Percentiles rank a stretch among this genome's conserved stretches.
Evolutionary conservation across 2,797 vertebrate genomes (phyloP).

Genomic region (Mormyrus proboscirostris): DNA sequence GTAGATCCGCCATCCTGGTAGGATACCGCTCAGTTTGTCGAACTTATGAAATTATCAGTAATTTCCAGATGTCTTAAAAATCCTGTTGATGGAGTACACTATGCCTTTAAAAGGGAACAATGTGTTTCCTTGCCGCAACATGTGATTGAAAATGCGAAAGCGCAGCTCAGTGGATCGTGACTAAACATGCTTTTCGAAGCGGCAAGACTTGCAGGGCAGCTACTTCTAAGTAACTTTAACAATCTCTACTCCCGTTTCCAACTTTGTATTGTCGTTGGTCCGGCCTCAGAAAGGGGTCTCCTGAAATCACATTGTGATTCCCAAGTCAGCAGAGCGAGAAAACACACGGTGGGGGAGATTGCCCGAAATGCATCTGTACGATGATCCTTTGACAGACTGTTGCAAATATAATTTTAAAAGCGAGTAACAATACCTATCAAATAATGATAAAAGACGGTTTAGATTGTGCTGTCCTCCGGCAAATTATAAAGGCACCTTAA

Average conservation of each 20-base stretch:
- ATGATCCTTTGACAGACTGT: neutral
- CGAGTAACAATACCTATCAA: neutral
- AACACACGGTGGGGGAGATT: neutral
- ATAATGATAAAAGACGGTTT: neutral
- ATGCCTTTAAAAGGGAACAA: slow-evolving; percentile 2
- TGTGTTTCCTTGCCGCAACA: slow-evolving; percentile 22
- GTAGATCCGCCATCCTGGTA: slow-evolving; percentile 42
- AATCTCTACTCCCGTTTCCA: neutral
- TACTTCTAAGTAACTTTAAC: neutral
- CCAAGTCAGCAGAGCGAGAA: slow-evolving; percentile 4
- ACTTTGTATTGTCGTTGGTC: neutral
- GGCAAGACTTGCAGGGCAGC: neutral
- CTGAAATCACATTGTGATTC: slow-evolving; percentile 12
- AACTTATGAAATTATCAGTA: slow-evolving; percentile 30
- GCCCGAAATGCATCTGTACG: neutral
- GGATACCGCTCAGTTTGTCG: slow-evolving; percentile 41
- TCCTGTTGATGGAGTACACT: neutral
- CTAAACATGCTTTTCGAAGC: neutral
- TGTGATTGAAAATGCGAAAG: neutral
- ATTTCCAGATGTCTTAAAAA: slow-evolving; percentile 38
- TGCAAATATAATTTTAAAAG: neutral
- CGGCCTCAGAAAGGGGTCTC: neutral
- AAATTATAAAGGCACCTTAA: neutral
- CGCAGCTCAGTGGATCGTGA: neutral
- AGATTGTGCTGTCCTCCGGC: neutral